A percentile compares a stretch with the other conserved stretches of the same genome.
Conservation (phyloP, 2,113 vertebrate species). For the Bufo bufo region DNA sequence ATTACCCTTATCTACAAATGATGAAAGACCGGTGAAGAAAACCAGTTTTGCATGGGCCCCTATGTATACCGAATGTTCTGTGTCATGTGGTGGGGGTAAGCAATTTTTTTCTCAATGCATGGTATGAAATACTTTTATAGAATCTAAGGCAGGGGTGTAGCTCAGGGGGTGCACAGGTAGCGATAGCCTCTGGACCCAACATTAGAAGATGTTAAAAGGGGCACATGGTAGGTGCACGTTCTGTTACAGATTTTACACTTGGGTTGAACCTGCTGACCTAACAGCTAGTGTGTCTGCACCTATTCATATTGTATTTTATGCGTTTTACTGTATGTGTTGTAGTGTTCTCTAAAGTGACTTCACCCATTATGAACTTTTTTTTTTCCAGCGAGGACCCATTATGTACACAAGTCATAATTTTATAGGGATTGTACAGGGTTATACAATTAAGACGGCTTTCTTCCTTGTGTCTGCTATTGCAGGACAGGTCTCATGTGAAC, state of each 20-base stretch:
- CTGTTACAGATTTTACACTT: too few species aligned
- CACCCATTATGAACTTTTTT: neutral
- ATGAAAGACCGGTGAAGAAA: constrained; percentile 69
- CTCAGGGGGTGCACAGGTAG: too few species aligned
- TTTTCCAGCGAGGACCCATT: neutral
- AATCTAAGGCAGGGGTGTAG: too few species aligned
- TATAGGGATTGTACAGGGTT: neutral
- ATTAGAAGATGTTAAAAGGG: too few species aligned
- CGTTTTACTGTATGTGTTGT: too few species aligned
- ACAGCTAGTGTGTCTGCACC: neutral
- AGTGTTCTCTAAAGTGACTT: too few species aligned
- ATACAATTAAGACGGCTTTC: neutral
- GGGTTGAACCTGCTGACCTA: too few species aligned
- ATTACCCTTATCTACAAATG: constrained; percentile 72
- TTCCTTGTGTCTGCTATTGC: neutral
- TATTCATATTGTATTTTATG: neutral
- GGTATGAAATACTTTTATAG: neutral
- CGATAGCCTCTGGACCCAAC: too few species aligned
- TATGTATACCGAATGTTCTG: constrained; percentile 87
- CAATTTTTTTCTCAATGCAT: neutral
- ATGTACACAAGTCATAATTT: neutral
- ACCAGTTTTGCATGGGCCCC: constrained; percentile 85
- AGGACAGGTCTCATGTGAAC: neutral
- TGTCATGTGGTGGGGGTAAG: constrained; percentile 90
- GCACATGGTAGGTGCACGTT: too few species aligned